A percentile compares a stretch with the other conserved stretches of the same genome.
Conservation (phyloP, 2,797 vertebrate genomes). For the Parauchenoglanis ngamensis region DNA sequence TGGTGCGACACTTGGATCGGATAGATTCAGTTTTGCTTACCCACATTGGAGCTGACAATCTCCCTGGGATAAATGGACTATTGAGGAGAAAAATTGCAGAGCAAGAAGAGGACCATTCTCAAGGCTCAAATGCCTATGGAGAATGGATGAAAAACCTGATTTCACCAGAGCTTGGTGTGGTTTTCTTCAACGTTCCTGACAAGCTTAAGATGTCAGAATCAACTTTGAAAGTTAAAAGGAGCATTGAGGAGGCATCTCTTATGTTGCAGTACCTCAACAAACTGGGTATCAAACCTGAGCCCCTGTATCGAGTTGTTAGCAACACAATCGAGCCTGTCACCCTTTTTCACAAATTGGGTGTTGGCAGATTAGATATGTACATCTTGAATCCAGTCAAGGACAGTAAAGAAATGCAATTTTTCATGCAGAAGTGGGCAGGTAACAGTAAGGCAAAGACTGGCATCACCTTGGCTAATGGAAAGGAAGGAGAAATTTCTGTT, state of each 20-base stretch:
- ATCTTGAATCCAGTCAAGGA: conserved; percentile 96
- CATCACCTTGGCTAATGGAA: conserved; percentile 89
- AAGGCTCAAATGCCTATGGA: conserved; percentile 86
- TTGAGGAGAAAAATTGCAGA: conserved; percentile 97
- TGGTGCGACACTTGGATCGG: conserved; percentile 94
- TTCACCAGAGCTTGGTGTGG: conserved; percentile 95
- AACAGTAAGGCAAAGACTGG: conserved; percentile 99
- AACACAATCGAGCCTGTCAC: conserved; percentile 95
- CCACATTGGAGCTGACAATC: conserved; percentile 97
- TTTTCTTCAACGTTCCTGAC: conserved; percentile 97
- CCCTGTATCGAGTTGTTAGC: conserved; percentile 90
- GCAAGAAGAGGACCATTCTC: conserved; percentile 91
- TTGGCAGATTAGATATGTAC: conserved; percentile 97
- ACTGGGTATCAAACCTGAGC: conserved; percentile 91
- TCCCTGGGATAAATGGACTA: conserved; percentile 95
- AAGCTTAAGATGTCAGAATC: conserved; percentile 91
- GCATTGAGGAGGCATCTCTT: conserved; percentile 95
- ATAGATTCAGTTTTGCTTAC: conserved; percentile 96
- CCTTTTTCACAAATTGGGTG: conserved; percentile 96
- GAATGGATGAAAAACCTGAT: conserved; percentile 98
- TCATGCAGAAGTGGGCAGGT: conserved; percentile 99
- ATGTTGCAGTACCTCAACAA: conserved; percentile 93
- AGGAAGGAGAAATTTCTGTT: conserved; percentile 97
- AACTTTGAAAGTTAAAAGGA: conserved; percentile 91
- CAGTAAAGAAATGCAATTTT: conserved; percentile 99